Percentiles rank a stretch among this genome's conserved stretches.
Conservation (phyloP, 2,888 invertebrate species). For the Drosophila kanekoi region DNA sequence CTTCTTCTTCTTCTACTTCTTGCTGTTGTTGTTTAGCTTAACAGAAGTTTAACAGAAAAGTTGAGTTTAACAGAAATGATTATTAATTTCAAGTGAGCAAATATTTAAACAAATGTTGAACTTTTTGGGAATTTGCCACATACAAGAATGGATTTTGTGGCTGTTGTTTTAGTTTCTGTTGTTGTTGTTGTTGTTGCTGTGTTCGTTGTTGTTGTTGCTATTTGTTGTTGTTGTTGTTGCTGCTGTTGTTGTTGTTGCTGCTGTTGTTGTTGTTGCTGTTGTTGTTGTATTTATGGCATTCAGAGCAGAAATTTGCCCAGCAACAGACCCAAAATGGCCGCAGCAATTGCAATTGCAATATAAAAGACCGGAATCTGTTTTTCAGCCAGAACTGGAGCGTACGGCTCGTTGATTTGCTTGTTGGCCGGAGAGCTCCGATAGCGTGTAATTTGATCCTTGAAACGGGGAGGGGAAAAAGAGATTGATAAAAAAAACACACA, state of each 20-base stretch:
- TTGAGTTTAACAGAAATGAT: slow-evolving; percentile 9
- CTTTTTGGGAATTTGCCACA: slow-evolving; percentile 8
- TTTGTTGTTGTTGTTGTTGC: not conserved
- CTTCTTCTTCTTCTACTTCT: no score
- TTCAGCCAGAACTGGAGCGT: slow-evolving; percentile 87
- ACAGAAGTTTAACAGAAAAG: no score
- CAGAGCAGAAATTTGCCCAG: slow-evolving; percentile 93
- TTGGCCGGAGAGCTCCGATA: slow-evolving; percentile 86
- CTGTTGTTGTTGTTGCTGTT: slow-evolving; percentile 34
- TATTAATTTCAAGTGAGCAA: slow-evolving; percentile 25
- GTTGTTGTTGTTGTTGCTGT: slow-evolving; percentile 19
- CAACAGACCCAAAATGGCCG: slow-evolving; percentile 90
- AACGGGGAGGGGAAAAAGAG: not conserved
- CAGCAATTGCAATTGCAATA: slow-evolving; percentile 88
- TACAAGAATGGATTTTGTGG: slow-evolving; percentile 5
- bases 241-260: no score
- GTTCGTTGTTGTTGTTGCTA: slow-evolving; percentile 27
- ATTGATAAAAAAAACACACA: not conserved
- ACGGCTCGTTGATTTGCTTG: slow-evolving; percentile 85
- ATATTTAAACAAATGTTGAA: slow-evolving; percentile 25
- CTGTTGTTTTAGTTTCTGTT: slow-evolving; percentile 4
- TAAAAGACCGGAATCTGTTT: slow-evolving; percentile 88
- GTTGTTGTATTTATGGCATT: slow-evolving; percentile 85
- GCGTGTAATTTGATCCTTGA: slow-evolving; percentile 88
- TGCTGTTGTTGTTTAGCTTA: no score